A percentile compares a stretch with the other conserved stretches of the same genome.
phyloP scores from a whole-genome alignment of 2,888 invertebrate genomes.

The Tanytarsus gracilentus region DNA sequence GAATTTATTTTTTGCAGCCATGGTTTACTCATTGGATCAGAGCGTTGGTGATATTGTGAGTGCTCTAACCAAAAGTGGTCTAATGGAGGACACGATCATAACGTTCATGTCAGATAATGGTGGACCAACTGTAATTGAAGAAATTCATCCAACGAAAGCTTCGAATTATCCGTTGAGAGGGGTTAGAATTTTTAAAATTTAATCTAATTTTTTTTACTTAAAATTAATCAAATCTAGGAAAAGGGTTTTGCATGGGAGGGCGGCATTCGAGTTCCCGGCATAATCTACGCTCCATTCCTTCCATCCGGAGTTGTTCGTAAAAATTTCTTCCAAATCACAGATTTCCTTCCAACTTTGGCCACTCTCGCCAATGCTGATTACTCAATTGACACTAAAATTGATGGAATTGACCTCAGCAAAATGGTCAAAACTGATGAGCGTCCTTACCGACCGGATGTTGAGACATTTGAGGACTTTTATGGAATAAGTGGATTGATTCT shows the following conservation, averaged over 20 bases:
- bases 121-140: constrained; percentile 63
- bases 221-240: constrained; percentile 44
- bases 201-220: background rate
- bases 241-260: constrained; percentile 82
- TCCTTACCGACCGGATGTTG: constrained; percentile 50
- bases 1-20: constrained; percentile 49
- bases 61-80: constrained; percentile 54
- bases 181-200: constrained; percentile 44
- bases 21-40: constrained; percentile 75
- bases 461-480: constrained; percentile 59
- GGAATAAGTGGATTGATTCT: constrained; percentile 35
- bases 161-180: constrained; percentile 75
- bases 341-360: constrained; percentile 66
- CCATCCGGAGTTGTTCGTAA: constrained; percentile 73
- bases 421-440: constrained; percentile 46
- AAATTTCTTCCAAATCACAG: constrained; percentile 60
- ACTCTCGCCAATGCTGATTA: constrained; percentile 35
- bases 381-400: constrained; percentile 42
- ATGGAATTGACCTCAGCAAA: constrained; percentile 62
- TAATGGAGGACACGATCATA: constrained; percentile 73
- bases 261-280: constrained; percentile 64
- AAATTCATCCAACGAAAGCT: constrained; percentile 60
- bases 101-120: constrained; percentile 86
- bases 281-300: constrained; percentile 61
- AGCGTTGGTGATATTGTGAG: constrained; percentile 69